These are phyloP conservation scores for Pseudonaja textilis DNA, from an alignment of 2,113 vertebrate genomes.

Conservation along the genomic window DNA sequence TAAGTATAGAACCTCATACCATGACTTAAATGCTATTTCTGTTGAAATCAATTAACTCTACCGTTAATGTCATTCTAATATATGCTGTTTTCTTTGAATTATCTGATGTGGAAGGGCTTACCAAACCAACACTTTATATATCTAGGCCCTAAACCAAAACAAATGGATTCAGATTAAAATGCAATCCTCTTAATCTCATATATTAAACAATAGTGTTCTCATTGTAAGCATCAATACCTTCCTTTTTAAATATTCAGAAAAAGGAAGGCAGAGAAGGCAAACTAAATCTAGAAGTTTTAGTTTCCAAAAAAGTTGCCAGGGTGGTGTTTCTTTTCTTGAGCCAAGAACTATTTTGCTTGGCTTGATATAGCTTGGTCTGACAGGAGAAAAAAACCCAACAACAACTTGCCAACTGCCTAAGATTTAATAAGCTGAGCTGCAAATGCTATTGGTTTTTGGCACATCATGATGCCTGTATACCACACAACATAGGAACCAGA, in stretches of 20 bases:
- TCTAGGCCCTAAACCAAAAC: conserved; percentile 38
- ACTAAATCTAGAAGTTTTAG: conserved; percentile 62
- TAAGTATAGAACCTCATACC: background rate
- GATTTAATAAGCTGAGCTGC: conserved; percentile 74
- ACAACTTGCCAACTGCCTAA: conserved; percentile 51
- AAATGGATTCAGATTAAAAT: conserved; percentile 36
- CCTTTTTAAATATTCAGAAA: conserved; percentile 60
- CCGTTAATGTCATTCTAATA: conserved; percentile 10
- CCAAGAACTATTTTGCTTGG: conserved; percentile 78
- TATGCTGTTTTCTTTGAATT: background rate
- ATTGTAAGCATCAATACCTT: conserved; percentile 57
- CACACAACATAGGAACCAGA: conserved; percentile 68
- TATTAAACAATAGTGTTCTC: conserved; percentile 44
- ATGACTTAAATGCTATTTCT: conserved; percentile 3
- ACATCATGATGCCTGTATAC: conserved; percentile 56
- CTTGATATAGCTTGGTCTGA: conserved; percentile 62
- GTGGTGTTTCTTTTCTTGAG: conserved; percentile 60
- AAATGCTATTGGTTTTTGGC: conserved; percentile 73
- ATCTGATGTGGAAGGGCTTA: conserved; percentile 1
- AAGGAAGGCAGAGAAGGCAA: background rate
- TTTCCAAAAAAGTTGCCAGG: conserved; percentile 73
- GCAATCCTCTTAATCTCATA: conserved; percentile 34
- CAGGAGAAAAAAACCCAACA: background rate
- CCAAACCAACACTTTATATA: background rate
- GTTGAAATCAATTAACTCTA: background rate